Percentiles rank a stretch among this genome's conserved stretches.
phyloP scores from a whole-genome alignment of 2,888 invertebrate genomes.

The Chalcis sispes region DNA sequence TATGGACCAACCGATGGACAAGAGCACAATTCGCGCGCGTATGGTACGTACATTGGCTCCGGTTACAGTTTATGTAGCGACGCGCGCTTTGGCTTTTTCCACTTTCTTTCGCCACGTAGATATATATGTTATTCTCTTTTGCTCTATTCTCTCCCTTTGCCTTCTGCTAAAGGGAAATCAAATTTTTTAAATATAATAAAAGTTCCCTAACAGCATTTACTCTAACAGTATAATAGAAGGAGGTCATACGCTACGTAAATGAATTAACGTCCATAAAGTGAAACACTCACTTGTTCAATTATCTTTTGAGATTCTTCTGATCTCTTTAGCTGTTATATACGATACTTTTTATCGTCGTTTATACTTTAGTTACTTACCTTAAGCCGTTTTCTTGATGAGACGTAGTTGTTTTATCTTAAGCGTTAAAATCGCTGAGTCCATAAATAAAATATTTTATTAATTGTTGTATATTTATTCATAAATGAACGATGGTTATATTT shows the following conservation, averaged over 20 bases:
- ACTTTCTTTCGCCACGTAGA: slow-evolving; percentile 11
- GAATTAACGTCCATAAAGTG: slow-evolving; percentile 24
- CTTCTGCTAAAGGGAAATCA: slow-evolving; percentile 32
- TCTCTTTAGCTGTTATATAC: not conserved
- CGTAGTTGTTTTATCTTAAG: no score
- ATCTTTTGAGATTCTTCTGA: slow-evolving; percentile 2
- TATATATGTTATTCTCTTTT: slow-evolving; percentile 16
- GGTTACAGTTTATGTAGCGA: not conserved
- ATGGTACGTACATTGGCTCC: not conserved
- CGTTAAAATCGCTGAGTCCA: no score
- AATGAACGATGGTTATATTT: no score
- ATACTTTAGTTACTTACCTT: no score
- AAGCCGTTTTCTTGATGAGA: no score
- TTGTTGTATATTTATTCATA: no score
- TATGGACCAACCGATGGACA: slow-evolving; percentile 11
- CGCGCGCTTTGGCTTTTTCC: not conserved
- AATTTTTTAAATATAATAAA: slow-evolving; percentile 42
- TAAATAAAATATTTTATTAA: no score
- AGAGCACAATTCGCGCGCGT: no score
- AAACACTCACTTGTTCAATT: slow-evolving; percentile 25
- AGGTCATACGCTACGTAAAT: slow-evolving; percentile 15
- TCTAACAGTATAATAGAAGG: slow-evolving; percentile 21
- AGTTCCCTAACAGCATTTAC: slow-evolving; percentile 44
- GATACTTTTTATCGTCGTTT: not conserved
- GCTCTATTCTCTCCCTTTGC: slow-evolving; percentile 19